Evolutionary conservation across 2,797 vertebrate species (phyloP), one percentile per base, ranked within the genome.

Genomic region (Darevskia nairensis): DNA sequence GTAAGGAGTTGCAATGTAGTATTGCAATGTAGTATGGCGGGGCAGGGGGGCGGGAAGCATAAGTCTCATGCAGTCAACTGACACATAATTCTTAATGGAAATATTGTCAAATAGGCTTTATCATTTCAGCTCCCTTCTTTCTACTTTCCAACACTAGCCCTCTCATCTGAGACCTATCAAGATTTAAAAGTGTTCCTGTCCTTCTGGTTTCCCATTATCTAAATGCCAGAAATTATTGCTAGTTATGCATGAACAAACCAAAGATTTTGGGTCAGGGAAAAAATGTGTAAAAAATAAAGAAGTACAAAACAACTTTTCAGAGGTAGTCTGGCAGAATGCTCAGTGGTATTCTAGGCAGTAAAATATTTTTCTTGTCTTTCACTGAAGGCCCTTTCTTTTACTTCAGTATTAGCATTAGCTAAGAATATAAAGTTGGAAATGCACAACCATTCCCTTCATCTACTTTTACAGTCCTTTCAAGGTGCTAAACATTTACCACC

Each of bases 171-270:
- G 78, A 88, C 85, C 61, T 41, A 82, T n/a, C 88, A 90, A 82
- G 92, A n/a, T 91, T 93, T 88, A 90, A 85, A 93, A 81, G 27
- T 85, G 21, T 17, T 85, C 74, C 68, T 92, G 80, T 93, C 35
- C 6, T 94, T 93, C 84, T 8, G 46, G 9, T 91, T 92, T 79
- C 95, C 84, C 85, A 87, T 92, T 75, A 87, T 69, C 39, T 86
- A 79, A 91, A 86, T 87, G 66, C 89, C 88, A 80, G 91, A 92
- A 90, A 85, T 91, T 89, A 86, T 72, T 5, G 3, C 25, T 83
- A 87, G 86, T 88, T 94, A 94, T 83, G 82, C 44, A 81, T 32
- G 50, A 93, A 74, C 41, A 88, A 91, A 3, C 72, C 80, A 4
- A 92, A 86, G 25, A 75, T 91, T 94, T 83, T n/a, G 17, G 39